Conservation (phyloP, 2,797 vertebrate species). For the Botia kubotai region DNA sequence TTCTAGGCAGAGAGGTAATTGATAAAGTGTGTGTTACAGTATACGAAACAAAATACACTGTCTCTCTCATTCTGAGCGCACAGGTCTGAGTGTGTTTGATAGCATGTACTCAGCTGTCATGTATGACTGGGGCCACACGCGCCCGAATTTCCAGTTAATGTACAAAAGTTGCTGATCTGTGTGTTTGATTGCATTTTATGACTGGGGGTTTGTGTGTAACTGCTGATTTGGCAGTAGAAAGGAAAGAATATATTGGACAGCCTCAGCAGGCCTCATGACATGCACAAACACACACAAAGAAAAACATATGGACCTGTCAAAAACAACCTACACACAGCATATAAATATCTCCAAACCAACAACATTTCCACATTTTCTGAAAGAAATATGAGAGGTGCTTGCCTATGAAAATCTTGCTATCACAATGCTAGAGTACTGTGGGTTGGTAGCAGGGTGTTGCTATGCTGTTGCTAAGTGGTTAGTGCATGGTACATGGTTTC, state of each 20-base stretch:
- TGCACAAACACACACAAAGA: constrained; percentile 23
- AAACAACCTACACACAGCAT: background rate
- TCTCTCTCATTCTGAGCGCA: constrained; percentile 11
- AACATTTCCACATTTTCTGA: background rate
- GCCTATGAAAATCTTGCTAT: background rate
- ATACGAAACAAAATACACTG: constrained; percentile 26
- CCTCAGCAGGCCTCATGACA: background rate
- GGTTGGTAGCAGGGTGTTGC: background rate
- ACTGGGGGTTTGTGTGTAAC: background rate
- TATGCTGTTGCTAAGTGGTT: background rate
- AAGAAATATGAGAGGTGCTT: background rate
- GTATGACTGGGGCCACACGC: constrained; percentile 9
- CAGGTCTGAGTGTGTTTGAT: constrained; percentile 22
- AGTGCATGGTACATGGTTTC: background rate
- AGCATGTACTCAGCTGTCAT: constrained; percentile 3
- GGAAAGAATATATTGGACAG: constrained; percentile 13
- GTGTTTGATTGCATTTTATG: constrained; percentile 27
- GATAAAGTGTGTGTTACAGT: constrained; percentile 43
- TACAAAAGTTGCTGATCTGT: constrained; percentile 3
- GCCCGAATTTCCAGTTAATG: constrained; percentile 27
- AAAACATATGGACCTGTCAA: background rate
- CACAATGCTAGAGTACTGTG: background rate
- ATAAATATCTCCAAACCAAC: background rate
- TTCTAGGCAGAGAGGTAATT: constrained; percentile 35
- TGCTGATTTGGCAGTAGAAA: constrained; percentile 39